Percentiles rank a stretch among this genome's conserved stretches.
phyloP scores from a whole-genome alignment of 2,113 vertebrate genomes.

The Sphyrna mokarran region DNA sequence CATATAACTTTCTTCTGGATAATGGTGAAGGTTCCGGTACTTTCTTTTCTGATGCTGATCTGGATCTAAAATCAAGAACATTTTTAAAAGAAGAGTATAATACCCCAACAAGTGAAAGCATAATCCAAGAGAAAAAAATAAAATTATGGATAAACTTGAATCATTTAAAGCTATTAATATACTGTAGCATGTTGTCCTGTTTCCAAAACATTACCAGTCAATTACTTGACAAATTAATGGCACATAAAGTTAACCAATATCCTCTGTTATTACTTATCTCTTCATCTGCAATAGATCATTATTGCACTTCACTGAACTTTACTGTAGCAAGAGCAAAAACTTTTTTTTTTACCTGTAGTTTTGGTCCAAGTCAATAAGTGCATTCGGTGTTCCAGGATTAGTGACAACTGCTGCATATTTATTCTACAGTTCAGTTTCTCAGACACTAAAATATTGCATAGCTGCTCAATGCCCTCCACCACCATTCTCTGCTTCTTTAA shows the following conservation, averaged over 20 bases:
- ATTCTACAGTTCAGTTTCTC: not conserved
- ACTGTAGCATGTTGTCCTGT: not conserved
- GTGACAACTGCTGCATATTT: not conserved
- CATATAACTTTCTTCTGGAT: slow-evolving; percentile 80
- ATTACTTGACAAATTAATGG: not conserved
- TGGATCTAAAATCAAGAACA: slow-evolving; percentile 54
- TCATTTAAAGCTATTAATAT: not conserved
- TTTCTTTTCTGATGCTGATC: slow-evolving; percentile 69
- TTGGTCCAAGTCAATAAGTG: slow-evolving; percentile 27
- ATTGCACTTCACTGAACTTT: not conserved
- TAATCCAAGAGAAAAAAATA: not conserved
- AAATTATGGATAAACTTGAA: not conserved
- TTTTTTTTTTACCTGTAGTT: slow-evolving; percentile 22
- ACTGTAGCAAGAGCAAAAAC: not conserved
- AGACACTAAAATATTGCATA: not conserved
- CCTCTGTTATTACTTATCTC: not conserved
- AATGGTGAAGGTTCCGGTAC: slow-evolving; percentile 80
- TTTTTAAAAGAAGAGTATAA: not conserved
- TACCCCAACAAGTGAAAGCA: not conserved
- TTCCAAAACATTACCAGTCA: not conserved
- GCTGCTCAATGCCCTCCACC: not conserved
- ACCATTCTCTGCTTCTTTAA: slow-evolving; percentile 25
- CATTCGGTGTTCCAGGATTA: not conserved
- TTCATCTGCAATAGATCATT: not conserved
- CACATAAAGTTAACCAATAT: not conserved